Evolutionary conservation across 2,797 vertebrate species (phyloP).

Genomic region (Hirundo rustica): DNA sequence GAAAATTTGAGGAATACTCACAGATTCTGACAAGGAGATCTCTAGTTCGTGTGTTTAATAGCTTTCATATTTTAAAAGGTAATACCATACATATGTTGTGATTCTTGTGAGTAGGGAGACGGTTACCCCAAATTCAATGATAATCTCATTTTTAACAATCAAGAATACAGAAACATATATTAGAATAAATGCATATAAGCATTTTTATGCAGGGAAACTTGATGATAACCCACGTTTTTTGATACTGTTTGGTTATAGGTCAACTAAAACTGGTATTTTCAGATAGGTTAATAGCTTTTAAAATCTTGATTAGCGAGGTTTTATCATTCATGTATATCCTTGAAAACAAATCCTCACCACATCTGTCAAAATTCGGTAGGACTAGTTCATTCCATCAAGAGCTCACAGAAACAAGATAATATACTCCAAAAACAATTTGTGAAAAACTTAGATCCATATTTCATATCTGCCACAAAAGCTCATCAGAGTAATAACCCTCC

Average conservation of each 20-base stretch:
- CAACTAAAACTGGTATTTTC: background rate
- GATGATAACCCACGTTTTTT: background rate
- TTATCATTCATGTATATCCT: constrained; percentile 27
- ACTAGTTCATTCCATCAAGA: constrained; percentile 78
- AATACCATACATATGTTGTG: background rate
- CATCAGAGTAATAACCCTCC: constrained; percentile 99
- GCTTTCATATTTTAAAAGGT: background rate
- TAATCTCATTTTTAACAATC: background rate
- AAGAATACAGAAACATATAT: background rate
- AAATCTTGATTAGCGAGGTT: constrained; percentile 47
- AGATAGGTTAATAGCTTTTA: background rate
- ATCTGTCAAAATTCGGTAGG: constrained; percentile 92
- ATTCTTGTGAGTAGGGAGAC: background rate
- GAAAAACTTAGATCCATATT: constrained; percentile 98
- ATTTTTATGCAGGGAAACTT: background rate
- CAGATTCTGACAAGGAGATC: background rate
- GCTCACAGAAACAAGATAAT: constrained; percentile 90
- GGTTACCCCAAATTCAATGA: background rate
- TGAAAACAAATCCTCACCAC: constrained; percentile 82
- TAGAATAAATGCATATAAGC: background rate
- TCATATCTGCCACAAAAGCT: constrained; percentile 98
- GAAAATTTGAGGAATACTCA: background rate
- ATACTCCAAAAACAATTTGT: constrained; percentile 92
- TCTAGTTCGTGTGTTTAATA: background rate
- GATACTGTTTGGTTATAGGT: background rate